Evolutionary conservation across 2,113 vertebrate species (phyloP), one percentile per base, ranked within the genome.

Genomic region (Bettongia penicillata): DNA sequence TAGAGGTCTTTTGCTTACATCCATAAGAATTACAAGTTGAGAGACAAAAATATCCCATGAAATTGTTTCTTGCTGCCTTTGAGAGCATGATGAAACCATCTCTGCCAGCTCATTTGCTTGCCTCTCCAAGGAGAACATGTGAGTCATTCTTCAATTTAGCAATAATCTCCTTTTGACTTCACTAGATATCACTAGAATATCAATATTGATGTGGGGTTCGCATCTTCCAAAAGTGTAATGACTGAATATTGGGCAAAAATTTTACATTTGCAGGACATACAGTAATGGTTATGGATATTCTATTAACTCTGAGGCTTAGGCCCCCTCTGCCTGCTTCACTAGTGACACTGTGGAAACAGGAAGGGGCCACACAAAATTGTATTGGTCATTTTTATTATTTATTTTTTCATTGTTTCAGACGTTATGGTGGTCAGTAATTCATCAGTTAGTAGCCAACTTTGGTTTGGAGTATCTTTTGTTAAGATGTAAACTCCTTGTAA

Each of bases 241-340:
- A 84, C 43, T 84, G n/a, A 19, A 84, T 84, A 43, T 84, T 43
- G 7, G 19, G 22, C 68, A 43, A 43, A 19, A 11, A 23, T n/a
- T 84, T 84, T 43, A 84, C 1, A 84, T 84, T 84, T 84, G 16
- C 16, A 43, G 7, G 37, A 43, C 6, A 43, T 84, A 16, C 16
- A 43, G 16, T 43, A 84, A 84, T 84, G n/a, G 37, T 22, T 84
- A 22, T 43, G n/a, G 37, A 84, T 84, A 84, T 84, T 7, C 19
- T 43, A 84, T 43, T n/a, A 23, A 43, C 6, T 84, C n/a, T 43
- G n/a, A 43, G 0, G 16, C 37, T 22, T 77, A 7, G 14, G 25
- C 11, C 14, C 4, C 37, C 2, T 77, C 4, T 22, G 14, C 14
- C 37, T 77, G 0, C 6, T n/a, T 16, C 6, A n/a, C 19, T 10